Evolutionary conservation across 2,888 invertebrate species (phyloP).

Genomic region (Caenorhabditis sp.): DNA sequence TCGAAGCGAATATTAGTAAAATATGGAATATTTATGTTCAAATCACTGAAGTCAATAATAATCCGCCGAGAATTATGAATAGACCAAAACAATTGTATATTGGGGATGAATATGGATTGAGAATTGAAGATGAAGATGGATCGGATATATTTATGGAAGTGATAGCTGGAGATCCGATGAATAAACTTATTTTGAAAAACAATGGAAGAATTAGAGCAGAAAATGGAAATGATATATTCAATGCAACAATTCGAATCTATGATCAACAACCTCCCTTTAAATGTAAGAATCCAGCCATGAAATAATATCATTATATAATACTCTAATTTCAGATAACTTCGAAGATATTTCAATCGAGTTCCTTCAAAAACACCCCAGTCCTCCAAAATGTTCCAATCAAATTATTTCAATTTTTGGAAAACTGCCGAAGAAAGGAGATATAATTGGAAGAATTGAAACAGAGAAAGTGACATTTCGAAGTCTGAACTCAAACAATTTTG

Average conservation of each 20-base stretch:
- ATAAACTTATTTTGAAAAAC: background rate
- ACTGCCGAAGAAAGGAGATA: background rate
- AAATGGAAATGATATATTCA: slow-evolving; percentile 15
- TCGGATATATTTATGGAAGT: background rate
- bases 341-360: background rate
- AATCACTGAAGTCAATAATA: slow-evolving; percentile 34
- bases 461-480: slow-evolving; percentile 36
- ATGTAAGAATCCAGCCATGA: background rate
- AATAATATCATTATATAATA: background rate
- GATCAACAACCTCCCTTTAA: slow-evolving; percentile 24
- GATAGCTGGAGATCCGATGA: background rate
- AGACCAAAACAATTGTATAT: slow-evolving; percentile 6
- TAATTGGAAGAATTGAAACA: slow-evolving; percentile 3
- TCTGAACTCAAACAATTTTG: background rate
- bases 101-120: slow-evolving; percentile 17
- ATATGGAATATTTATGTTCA: slow-evolving; percentile 27
- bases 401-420: slow-evolving; percentile 6
- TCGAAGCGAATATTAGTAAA: slow-evolving; percentile 15
- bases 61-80: slow-evolving; percentile 13
- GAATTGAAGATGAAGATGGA: slow-evolving; percentile 19
- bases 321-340: background rate
- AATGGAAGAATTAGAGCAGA: background rate
- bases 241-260: slow-evolving; percentile 22
- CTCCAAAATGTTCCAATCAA: background rate
- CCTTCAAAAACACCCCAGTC: background rate